Evolutionary conservation across 1,140 invertebrate species (phyloP).

Genomic region (Coelopa frigida): DNA sequence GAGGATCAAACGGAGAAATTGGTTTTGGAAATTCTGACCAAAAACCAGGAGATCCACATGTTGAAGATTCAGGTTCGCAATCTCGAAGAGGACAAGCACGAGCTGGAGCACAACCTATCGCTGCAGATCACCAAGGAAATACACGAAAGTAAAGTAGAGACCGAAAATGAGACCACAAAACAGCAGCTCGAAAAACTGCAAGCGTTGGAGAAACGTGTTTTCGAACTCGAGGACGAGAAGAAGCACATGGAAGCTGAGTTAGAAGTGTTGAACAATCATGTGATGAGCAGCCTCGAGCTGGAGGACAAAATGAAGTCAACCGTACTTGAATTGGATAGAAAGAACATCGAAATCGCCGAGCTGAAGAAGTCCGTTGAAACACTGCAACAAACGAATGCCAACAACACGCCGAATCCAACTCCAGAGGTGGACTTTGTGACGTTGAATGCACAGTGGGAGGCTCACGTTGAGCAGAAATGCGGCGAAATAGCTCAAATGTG

Average conservation of each 20-base stretch:
- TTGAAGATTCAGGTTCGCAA: constrained; percentile 31
- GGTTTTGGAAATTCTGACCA: constrained; percentile 40
- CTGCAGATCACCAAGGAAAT: constrained; percentile 15
- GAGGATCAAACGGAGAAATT: constrained; percentile 42
- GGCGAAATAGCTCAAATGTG: constrained; percentile 57
- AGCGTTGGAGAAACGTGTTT: constrained; percentile 18
- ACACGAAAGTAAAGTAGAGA: constrained; percentile 17
- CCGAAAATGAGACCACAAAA: not conserved
- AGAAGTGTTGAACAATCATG: constrained; percentile 41
- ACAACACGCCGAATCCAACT: constrained; percentile 26
- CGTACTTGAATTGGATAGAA: constrained; percentile 34
- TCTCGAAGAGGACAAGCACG: constrained; percentile 25
- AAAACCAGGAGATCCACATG: constrained; percentile 37
- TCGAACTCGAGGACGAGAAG: constrained; percentile 27
- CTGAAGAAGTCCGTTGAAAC: constrained; percentile 27
- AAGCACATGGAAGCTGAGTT: constrained; percentile 39
- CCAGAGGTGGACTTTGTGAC: constrained; percentile 25
- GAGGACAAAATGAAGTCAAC: constrained; percentile 39
- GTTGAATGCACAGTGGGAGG: constrained; percentile 44
- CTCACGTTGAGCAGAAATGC: constrained; percentile 54
- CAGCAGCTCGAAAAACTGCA: constrained; percentile 8
- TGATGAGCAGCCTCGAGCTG: constrained; percentile 30
- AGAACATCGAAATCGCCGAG: constrained; percentile 38
- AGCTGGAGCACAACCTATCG: constrained; percentile 17
- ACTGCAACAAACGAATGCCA: constrained; percentile 29